Evolutionary conservation across 2,113 vertebrate genomes (phyloP).

Genomic region (Manacus vitellinus): DNA sequence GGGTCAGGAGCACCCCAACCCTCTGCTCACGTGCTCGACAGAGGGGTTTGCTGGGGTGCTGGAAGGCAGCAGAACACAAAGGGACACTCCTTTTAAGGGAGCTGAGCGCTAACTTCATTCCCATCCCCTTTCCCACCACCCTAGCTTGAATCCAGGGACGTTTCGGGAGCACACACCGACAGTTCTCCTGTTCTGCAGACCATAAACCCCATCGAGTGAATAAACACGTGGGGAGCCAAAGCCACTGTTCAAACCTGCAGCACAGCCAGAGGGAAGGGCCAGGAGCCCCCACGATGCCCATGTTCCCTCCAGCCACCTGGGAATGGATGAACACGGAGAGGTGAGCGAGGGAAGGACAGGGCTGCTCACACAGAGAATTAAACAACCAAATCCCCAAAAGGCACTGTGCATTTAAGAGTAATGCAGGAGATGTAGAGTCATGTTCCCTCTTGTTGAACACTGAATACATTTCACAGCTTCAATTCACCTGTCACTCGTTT

Average conservation of each 20-base stretch:
- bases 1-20: too few species aligned
- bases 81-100: background rate
- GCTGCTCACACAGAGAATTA: fast-evolving
- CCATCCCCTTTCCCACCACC: background rate
- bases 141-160: background rate
- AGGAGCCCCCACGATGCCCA: fast-evolving
- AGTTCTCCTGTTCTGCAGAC: background rate
- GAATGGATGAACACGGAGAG: fast-evolving
- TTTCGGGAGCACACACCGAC: too few species aligned
- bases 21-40: fast-evolving
- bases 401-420: background rate
- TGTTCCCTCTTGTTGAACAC: background rate
- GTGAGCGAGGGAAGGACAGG: background rate
- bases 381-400: background rate
- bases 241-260: background rate
- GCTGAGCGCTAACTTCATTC: background rate
- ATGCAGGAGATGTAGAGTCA: background rate
- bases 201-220: fast-evolving
- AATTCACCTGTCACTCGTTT: background rate
- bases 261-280: background rate
- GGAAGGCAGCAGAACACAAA: background rate
- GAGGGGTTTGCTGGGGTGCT: background rate
- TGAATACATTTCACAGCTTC: background rate
- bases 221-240: fast-evolving
- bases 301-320: background rate